Base-by-base conservation (phyloP, 2,113 vertebrate species). In the Pseudorasbora parva region DNA sequence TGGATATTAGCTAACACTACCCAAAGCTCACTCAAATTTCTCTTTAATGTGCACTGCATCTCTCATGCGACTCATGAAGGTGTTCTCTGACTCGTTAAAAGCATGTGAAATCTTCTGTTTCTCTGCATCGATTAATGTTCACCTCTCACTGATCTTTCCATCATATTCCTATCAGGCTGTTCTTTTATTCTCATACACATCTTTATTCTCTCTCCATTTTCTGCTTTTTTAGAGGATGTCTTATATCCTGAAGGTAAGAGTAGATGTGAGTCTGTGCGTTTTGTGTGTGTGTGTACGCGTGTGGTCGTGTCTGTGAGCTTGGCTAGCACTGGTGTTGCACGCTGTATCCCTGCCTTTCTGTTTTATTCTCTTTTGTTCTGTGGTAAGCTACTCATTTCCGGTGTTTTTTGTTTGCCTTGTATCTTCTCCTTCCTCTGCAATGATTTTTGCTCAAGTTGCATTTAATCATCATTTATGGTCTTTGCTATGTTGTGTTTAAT, bases 241-340 rank as follows among this genome's bases (percentile, higher is more conserved):
- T 98, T 99, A 97, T 98, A 98, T 99, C 94, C 95, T 98, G 93
- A 99, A 99, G 98, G 97, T 99, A 99, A 99, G 98, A 94, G 93
- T 96, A 96, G 96, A 94, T 86, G 27, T 86, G 56, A 78, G 78
- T 84, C 43, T 77, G 56, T 86, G 4, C 56, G 59, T 64, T 15
- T 8, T 84, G 25, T 77, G 47, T 85, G 8, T 68, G 30, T 30
- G 30, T 30, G 30, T 30, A 30, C 30, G 30, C 3, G 30, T 30
- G 30, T 30, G 71, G 87, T 19, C 17, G 30, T 41, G 33, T 84
- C 89, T 75, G 83, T 87, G 86, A 81, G 88, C 84, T 79, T 87
- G 82, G 57, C 84, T 45, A 86, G 82, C 89, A 86, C 84, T 93
- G 90, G 88, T 90, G 88, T 86, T 89, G 88, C 85, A 84, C 86